phyloP scores from a whole-genome alignment of 2,797 vertebrate genomes.

The Sebastes diaconus region DNA sequence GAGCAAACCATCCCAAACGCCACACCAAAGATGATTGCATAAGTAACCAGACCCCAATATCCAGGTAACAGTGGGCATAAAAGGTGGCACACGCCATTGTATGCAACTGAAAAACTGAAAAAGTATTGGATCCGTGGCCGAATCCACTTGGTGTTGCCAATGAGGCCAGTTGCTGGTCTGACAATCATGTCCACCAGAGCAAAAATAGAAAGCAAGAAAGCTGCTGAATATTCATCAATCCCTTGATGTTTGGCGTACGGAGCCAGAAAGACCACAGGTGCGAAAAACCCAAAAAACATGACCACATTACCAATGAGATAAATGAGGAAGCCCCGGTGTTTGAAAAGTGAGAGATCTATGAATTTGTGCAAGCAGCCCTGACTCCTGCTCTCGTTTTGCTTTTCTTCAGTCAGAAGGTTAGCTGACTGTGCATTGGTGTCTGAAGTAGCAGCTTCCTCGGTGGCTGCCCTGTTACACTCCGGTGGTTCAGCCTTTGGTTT shows the following conservation, averaged over 20 bases:
- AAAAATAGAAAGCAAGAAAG: slow-evolving; percentile 85
- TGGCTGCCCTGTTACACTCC: neutral
- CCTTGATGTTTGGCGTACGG: slow-evolving; percentile 84
- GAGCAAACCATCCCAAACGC: slow-evolving; percentile 86
- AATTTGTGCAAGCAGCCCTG: slow-evolving; percentile 68
- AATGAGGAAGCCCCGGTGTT: slow-evolving; percentile 87
- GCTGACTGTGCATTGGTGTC: neutral
- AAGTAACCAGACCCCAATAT: slow-evolving; percentile 74
- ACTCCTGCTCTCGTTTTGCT: slow-evolving; percentile 35
- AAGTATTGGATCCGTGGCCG: slow-evolving; percentile 85
- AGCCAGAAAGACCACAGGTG: slow-evolving; percentile 87
- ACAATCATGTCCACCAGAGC: slow-evolving; percentile 84
- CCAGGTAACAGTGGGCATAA: slow-evolving; percentile 81
- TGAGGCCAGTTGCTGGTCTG: slow-evolving; percentile 77
- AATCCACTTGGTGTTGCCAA: slow-evolving; percentile 84
- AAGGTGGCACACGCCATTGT: slow-evolving; percentile 84
- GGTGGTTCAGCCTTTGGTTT: slow-evolving; percentile 15
- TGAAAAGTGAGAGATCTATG: slow-evolving; percentile 87
- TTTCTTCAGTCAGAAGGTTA: slow-evolving; percentile 22
- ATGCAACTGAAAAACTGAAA: slow-evolving; percentile 83
- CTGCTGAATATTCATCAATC: slow-evolving; percentile 83
- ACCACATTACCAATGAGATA: slow-evolving; percentile 85
- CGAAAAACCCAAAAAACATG: slow-evolving; percentile 88
- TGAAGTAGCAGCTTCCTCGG: slow-evolving; percentile 24
- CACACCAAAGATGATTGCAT: slow-evolving; percentile 80